A percentile compares a stretch with the other conserved stretches of the same genome.
phyloP scores from a whole-genome alignment of 2,888 invertebrate species.

The Cantharis rufa region DNA sequence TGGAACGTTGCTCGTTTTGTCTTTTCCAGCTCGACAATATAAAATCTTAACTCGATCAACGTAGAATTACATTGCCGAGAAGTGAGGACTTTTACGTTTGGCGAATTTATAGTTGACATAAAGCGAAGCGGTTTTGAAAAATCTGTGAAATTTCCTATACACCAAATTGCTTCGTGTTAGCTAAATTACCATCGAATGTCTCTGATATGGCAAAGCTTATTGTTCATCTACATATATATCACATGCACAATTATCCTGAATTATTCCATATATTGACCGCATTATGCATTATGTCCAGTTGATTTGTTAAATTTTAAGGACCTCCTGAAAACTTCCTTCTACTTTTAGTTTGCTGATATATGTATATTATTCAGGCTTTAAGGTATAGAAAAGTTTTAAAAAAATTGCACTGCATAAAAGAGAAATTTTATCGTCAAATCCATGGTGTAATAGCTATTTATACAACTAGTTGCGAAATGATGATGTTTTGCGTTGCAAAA shows the following conservation, averaged over 20 bases:
- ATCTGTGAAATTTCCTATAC: not conserved
- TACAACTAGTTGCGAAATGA: too few species aligned
- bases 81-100: not conserved
- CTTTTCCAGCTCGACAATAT: not conserved
- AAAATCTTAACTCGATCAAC: not conserved
- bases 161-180: not conserved
- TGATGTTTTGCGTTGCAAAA: too few species aligned
- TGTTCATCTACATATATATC: not conserved
- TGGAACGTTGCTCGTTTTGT: not conserved
- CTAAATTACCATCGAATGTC: not conserved
- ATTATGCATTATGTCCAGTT: not conserved
- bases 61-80: not conserved
- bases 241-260: not conserved
- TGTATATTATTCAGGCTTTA: too few species aligned
- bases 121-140: not conserved
- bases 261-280: not conserved
- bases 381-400: too few species aligned
- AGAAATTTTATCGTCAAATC: too few species aligned
- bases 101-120: not conserved
- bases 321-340: too few species aligned
- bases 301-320: too few species aligned
- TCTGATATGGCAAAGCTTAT: not conserved
- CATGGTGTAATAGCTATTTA: too few species aligned
- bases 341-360: too few species aligned
- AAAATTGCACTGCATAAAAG: too few species aligned